A percentile compares a stretch with the other conserved stretches of the same genome.
Conservation (phyloP, 2,113 vertebrate species). For the Campylomormyrus tamandua region DNA sequence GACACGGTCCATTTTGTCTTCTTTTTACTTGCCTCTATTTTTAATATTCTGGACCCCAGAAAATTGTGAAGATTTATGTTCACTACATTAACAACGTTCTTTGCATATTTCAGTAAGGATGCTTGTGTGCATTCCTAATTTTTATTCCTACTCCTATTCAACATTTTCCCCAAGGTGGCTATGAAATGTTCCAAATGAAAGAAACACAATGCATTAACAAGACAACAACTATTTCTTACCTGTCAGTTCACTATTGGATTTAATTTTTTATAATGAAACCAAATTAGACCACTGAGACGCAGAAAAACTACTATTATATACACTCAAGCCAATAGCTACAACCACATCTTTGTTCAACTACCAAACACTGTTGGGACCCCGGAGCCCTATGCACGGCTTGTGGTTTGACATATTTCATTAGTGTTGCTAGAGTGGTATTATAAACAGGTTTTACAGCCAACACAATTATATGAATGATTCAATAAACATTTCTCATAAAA, state of each 20-base stretch:
- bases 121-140: neutral
- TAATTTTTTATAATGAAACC: neutral
- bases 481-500: neutral
- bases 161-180: neutral
- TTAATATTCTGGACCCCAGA: neutral
- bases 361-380: neutral
- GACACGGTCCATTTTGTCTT: neutral
- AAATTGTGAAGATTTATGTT: neutral
- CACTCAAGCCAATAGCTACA: neutral
- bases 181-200: neutral
- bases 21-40: neutral
- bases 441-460: neutral
- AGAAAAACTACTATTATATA: neutral
- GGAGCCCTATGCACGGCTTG: neutral
- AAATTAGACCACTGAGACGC: neutral
- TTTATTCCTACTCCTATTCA: neutral
- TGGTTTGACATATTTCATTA: neutral
- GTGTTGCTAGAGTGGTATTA: neutral
- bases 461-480: neutral
- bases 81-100: neutral
- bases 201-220: neutral
- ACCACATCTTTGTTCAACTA: neutral
- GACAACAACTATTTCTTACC: neutral
- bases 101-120: neutral
- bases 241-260: neutral